These are phyloP conservation scores for Cheilosia variabilis DNA, from an alignment of 2,888 invertebrate species.

Conservation along the genomic window DNA sequence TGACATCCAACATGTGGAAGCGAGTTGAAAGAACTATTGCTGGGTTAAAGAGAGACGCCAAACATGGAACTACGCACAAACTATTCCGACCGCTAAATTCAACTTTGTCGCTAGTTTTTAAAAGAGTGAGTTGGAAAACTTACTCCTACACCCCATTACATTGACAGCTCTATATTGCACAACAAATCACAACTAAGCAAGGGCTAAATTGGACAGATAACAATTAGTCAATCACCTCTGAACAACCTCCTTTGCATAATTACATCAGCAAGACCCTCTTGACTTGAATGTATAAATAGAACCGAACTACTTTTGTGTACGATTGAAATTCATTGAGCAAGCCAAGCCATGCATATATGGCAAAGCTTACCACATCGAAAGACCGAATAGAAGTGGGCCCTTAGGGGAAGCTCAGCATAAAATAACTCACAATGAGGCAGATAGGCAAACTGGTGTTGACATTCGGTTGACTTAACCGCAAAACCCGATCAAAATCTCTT, in stretches of 20 bases:
- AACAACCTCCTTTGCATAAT: not conserved
- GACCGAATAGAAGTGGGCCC: not conserved
- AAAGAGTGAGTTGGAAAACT: no score
- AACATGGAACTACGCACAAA: no score
- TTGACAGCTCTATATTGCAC: no score
- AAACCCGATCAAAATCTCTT: constrained; percentile 28
- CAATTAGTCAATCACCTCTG: not conserved
- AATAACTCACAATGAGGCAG: constrained; percentile 9
- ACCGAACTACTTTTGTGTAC: constrained; percentile 6
- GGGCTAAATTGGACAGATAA: not conserved
- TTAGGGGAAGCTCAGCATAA: not conserved
- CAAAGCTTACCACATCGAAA: constrained; percentile 11
- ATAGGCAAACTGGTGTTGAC: constrained; percentile 17
- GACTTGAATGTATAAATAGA: constrained; percentile 5
- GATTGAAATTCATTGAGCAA: constrained; percentile 40
- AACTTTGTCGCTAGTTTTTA: no score
- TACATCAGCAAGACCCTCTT: constrained; percentile 1
- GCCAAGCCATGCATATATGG: constrained; percentile 5
- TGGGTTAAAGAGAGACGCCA: no score
- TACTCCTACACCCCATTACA: no score
- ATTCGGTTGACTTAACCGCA: constrained; percentile 42
- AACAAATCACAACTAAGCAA: not conserved
- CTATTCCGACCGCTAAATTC: no score
- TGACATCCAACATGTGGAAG: no score
- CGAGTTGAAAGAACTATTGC: no score